Percentiles rank a stretch among this genome's conserved stretches.
These are phyloP conservation scores for Oscheius onirici DNA, from an alignment of 2,888 invertebrate genomes.

Conservation along the genomic window DNA sequence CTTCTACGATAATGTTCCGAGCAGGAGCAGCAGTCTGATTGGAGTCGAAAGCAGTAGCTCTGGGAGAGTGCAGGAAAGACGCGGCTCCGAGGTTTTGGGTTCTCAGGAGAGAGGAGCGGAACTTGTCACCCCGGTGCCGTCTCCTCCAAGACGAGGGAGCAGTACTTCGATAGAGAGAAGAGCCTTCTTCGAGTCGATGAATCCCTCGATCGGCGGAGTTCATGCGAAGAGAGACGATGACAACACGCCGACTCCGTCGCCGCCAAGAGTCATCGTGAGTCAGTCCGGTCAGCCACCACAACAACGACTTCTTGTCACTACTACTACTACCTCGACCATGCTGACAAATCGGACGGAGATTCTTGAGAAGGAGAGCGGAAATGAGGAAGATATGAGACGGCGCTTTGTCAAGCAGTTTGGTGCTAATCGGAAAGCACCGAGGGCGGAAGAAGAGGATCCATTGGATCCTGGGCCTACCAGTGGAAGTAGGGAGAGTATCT, in stretches of 20 bases:
- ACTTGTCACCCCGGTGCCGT: constrained; percentile 23
- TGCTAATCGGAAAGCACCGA: constrained; percentile 50
- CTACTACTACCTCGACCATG: constrained; percentile 12
- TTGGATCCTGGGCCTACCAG: constrained; percentile 48
- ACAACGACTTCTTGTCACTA: constrained; percentile 9
- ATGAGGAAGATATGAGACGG: constrained; percentile 55
- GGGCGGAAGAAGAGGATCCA: constrained; percentile 55
- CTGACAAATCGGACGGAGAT: constrained; percentile 23
- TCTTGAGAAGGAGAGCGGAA: constrained; percentile 23
- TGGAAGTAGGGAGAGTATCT: constrained; percentile 48
- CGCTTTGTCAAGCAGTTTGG: constrained; percentile 56
- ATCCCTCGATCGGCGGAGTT: constrained; percentile 16
- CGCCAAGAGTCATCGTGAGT: constrained; percentile 6
- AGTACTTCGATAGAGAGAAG: constrained; percentile 24
- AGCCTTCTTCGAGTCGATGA: constrained; percentile 21
- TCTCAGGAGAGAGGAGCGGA: background rate
- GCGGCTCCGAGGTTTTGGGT: background rate
- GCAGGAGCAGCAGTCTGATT: constrained; percentile 21
- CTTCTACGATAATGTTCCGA: constrained; percentile 39
- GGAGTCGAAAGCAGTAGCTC: background rate
- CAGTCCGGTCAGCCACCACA: background rate
- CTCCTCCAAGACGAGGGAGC: constrained; percentile 23
- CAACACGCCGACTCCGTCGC: constrained; percentile 33
- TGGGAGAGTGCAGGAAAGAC: background rate
- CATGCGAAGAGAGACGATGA: constrained; percentile 1